Evolutionary conservation across 2,113 vertebrate genomes (phyloP).

Genomic region (Rhinopomastus cyanomelas): DNA sequence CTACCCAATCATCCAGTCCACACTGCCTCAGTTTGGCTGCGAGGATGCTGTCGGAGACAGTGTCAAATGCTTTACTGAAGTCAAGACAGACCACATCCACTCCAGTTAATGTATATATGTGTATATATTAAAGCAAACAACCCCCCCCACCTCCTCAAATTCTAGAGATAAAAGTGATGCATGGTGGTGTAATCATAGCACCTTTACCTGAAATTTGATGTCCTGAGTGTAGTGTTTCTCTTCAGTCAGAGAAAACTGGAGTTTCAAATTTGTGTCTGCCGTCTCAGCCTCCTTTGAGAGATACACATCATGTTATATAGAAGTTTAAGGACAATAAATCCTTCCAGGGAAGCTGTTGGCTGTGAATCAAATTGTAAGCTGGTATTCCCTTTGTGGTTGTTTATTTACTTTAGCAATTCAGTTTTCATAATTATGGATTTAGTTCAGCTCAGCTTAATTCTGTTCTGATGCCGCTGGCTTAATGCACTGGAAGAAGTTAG

Average conservation of each 20-base stretch:
- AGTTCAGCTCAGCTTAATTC: slow-evolving; percentile 1
- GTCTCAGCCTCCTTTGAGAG: background rate
- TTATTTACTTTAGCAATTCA: background rate
- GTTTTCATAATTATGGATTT: background rate
- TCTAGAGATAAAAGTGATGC: background rate
- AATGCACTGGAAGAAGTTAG: background rate
- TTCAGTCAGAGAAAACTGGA: background rate
- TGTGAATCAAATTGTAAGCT: background rate
- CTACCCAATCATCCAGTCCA: too few relatives aligned
- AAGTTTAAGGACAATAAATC: background rate
- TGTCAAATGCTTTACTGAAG: too few relatives aligned
- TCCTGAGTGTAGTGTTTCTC: background rate
- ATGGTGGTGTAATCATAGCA: background rate
- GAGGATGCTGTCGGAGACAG: too few relatives aligned
- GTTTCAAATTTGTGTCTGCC: background rate
- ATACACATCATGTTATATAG: background rate
- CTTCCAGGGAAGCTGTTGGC: background rate
- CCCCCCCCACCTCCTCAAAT: background rate
- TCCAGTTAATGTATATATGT: background rate
- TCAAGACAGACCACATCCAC: too few relatives aligned
- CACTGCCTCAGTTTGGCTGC: too few relatives aligned
- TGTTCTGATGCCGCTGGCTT: background rate
- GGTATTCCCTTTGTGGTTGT: background rate
- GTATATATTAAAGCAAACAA: background rate
- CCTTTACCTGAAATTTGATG: background rate